Evolutionary conservation across 2,797 vertebrate species (phyloP), one percentile per base, ranked within the genome.

Genomic region (Protosalanx chinensis): DNA sequence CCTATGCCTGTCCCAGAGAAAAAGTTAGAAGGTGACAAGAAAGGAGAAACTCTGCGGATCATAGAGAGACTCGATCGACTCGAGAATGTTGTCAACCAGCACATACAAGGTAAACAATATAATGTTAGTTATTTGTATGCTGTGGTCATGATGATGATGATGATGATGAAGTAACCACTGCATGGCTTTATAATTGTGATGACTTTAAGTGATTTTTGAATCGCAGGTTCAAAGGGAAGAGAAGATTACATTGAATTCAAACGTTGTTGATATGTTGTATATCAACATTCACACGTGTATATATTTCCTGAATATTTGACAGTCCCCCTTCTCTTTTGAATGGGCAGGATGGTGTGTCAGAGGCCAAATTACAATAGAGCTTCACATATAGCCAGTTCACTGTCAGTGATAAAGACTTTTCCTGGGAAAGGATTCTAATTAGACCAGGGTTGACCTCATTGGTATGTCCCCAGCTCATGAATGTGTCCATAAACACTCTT

Each of bases 1-100:
- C 96, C 96, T 80, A 90, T 95, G 91, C 96, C 97, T 67, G 86
- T 94, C 76, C 91, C 94, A 2, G 96, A 95, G 77, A 95, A 92
- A 92, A 97, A 97, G 93, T 94, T 96, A 72, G 95, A 96, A 74
- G 94, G 92, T 62, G 96, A 96, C 90, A 96, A 95, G 85, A 93
- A 93, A 89, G 96, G 96, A 67, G 96, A 99, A 89, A 98, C 96
- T 73, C 85, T 96, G 75, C 93, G 96, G 90, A 98, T 99, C 90
- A 97, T 98, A 81, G 95, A 98, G 82, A 91, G 97, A 73, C 93
- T 99, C 72, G 95, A 98, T 84, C 96, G 97, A 65, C 93, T 99
- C 91, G 97, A 99, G 88, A 96, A 91, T 84, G 96, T 99, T 82
- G 97, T 99, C 88, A 98, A 97, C 89, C 96, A 97, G 90, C 97